Base-by-base conservation (phyloP, 1,140 invertebrate species). In the Ostrea edulis region DNA sequence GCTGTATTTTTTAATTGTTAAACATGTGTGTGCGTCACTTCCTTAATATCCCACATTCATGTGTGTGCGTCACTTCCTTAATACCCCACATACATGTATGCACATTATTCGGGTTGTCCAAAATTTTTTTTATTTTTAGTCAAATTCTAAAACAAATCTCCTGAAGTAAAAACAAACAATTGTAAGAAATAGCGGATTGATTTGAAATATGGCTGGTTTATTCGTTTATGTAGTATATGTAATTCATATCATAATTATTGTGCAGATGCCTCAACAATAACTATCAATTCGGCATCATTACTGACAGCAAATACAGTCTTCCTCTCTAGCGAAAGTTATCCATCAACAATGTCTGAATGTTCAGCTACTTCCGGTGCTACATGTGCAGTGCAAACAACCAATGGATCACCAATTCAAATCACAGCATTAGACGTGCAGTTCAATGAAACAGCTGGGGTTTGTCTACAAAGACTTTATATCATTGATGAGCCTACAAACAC, bases 321-420 rank as follows among this genome's bases (percentile, higher is more conserved):
- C 14, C 68, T 77, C 68, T 35, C 29, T 25, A 77, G 68, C 14
- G 68, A 77, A 29, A 77, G 29, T 35, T 77, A 77, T 29, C 68
- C 68, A 77, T 25, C 68, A 35, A 77, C 9, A 9, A 77, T 77
- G 68, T 77, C 68, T 9, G 68, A 77, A 25, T 77, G 68, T 77
- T 77, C 29, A 14, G 17, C 29, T 35, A 77, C 68, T 35, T 77
- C 68, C 68, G 68, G 68, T 35, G 68, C 68, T 25, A 77, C 68
- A 17, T 77, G 68, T 17, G 3, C 22, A 77, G 25, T 77, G 29
- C 68, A 29, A 25, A 29, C 25, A 29, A 29, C 68, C 12, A 35
- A 77, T 35, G 68, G 68, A 9, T 77, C 68, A 29, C 68, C 68
- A 29, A 12, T 77, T 12, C 68, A 77, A 29, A 77, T 77, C 9